Conservation (phyloP, 2,113 vertebrate genomes). For the Chloropsis cyanopogon region DNA sequence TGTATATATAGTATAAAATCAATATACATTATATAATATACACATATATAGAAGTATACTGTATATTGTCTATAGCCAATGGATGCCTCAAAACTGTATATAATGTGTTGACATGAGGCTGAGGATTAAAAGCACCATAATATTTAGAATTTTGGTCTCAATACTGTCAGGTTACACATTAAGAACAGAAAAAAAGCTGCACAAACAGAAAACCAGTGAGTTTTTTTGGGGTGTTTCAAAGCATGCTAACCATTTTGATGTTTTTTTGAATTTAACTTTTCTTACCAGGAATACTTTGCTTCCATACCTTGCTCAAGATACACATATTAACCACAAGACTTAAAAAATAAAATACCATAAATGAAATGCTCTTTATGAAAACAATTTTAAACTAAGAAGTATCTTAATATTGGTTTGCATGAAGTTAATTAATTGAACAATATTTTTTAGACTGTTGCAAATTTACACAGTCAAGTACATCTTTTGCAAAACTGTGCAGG, state of each 20-base stretch:
- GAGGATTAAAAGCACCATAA: background rate
- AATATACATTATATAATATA: background rate
- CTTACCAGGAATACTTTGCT: background rate
- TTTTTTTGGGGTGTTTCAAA: background rate
- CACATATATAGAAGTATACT: background rate
- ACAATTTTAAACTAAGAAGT: background rate
- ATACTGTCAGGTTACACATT: background rate
- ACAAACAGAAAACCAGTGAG: background rate
- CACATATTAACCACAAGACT: background rate
- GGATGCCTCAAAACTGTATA: background rate
- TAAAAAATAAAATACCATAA: background rate
- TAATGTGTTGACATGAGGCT: background rate
- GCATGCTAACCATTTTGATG: background rate
- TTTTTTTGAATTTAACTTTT: background rate
- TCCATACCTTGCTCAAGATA: background rate
- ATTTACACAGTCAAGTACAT: background rate
- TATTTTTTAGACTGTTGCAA: background rate
- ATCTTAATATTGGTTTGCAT: background rate
- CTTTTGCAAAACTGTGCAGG: background rate
- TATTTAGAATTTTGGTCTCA: background rate
- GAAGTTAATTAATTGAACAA: background rate
- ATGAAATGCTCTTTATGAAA: background rate
- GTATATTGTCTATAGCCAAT: background rate
- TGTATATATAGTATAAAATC: background rate
- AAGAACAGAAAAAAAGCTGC: background rate